A percentile compares a stretch with the other conserved stretches of the same genome.
Evolutionary conservation across 2,113 vertebrate genomes (phyloP).

Genomic region (Diadophis punctatus): DNA sequence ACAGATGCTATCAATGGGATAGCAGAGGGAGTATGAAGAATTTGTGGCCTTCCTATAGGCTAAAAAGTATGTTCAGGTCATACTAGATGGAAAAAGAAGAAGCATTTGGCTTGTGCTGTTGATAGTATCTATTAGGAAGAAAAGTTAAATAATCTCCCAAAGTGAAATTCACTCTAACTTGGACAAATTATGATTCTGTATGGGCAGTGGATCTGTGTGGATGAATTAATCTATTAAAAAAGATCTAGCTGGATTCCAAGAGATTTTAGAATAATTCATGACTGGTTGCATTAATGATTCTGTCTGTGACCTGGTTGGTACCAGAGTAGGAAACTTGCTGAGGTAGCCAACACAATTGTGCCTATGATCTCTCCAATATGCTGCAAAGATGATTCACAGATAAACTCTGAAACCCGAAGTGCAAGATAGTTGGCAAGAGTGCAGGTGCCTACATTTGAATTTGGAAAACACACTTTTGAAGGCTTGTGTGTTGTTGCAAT

Average conservation of each 20-base stretch:
- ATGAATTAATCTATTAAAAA: not conserved
- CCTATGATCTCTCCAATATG: not conserved
- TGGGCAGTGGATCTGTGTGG: not conserved
- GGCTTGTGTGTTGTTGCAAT: not conserved
- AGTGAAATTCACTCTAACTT: not conserved
- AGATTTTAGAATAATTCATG: not conserved
- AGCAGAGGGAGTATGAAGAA: slow-evolving; percentile 15
- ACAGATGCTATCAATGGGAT: slow-evolving; percentile 43
- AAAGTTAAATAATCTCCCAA: not conserved
- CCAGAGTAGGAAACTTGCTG: not conserved
- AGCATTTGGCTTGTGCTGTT: not conserved
- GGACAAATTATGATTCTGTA: not conserved
- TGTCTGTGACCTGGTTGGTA: not conserved
- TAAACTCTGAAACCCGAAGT: not conserved
- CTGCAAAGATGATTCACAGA: not conserved
- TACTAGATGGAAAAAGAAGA: not conserved
- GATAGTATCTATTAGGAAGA: not conserved
- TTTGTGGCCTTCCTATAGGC: slow-evolving; percentile 12
- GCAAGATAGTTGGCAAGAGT: not conserved
- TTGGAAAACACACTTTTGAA: not conserved
- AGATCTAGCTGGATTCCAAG: not conserved
- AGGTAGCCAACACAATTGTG: not conserved
- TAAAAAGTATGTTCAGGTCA: not conserved
- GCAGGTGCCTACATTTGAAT: not conserved
- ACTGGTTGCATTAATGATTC: not conserved